Evolutionary conservation across 2,797 vertebrate species (phyloP).

Genomic region (Phalanger gymnotis): DNA sequence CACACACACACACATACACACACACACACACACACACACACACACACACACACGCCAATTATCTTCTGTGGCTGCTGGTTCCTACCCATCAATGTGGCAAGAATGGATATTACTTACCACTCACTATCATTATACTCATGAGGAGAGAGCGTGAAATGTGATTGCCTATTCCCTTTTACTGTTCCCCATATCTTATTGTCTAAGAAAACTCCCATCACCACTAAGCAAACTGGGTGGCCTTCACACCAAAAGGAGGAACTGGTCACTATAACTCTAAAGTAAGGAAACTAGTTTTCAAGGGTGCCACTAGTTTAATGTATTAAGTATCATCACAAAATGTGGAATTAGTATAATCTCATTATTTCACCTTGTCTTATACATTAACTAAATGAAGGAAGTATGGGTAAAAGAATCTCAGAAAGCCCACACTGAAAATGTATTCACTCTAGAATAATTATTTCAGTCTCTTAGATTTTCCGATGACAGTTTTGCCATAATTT

Average conservation of each 20-base stretch:
- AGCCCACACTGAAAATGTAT: not conserved
- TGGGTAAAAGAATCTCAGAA: not conserved
- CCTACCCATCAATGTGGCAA: not conserved
- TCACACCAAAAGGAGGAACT: not conserved
- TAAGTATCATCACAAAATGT: not conserved
- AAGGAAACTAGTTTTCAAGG: not conserved
- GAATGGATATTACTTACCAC: not conserved
- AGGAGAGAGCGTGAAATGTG: not conserved
- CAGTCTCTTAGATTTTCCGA: not conserved
- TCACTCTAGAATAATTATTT: not conserved
- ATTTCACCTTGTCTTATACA: not conserved
- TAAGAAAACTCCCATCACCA: not conserved
- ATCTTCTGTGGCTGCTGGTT: not conserved
- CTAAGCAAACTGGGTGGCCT: not conserved
- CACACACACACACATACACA: too few relatives aligned
- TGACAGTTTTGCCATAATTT: not conserved
- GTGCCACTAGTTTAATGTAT: not conserved
- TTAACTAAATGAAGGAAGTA: not conserved
- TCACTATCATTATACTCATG: not conserved
- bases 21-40: too few relatives aligned
- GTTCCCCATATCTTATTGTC: not conserved
- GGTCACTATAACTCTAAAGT: not conserved
- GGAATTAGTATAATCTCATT: not conserved
- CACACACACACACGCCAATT: not conserved
- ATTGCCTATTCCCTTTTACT: not conserved